A percentile compares a stretch with the other conserved stretches of the same genome.
Evolutionary conservation across 2,797 vertebrate species (phyloP).

Genomic region (Anguilla megastoma): DNA sequence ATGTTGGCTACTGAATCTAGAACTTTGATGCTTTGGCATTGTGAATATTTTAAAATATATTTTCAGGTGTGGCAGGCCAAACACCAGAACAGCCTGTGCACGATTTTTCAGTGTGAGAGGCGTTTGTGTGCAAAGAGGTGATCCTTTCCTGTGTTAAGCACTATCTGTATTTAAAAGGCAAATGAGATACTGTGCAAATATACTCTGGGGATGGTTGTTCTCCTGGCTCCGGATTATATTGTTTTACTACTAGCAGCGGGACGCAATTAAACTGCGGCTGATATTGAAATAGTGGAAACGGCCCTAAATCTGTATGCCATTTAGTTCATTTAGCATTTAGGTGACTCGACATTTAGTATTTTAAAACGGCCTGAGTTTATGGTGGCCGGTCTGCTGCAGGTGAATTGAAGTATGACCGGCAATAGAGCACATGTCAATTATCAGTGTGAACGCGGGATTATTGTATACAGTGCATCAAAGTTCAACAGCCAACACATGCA

Average conservation of each 20-base stretch:
- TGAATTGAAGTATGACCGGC: not conserved
- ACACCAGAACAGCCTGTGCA: not conserved
- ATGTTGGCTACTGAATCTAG: not conserved
- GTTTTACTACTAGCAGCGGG: not conserved
- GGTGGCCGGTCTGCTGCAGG: not conserved
- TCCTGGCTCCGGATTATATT: not conserved
- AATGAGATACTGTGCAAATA: not conserved
- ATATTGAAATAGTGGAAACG: not conserved
- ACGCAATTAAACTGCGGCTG: not conserved
- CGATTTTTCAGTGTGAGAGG: not conserved
- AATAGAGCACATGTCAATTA: not conserved
- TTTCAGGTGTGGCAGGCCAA: not conserved
- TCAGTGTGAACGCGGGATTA: not conserved
- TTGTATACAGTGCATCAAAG: not conserved
- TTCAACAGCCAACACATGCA: not conserved
- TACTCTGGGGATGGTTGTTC: not conserved
- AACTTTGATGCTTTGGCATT: not conserved
- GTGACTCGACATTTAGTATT: not conserved
- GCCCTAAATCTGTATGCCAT: not conserved
- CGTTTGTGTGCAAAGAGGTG: not conserved
- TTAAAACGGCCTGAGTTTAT: not conserved
- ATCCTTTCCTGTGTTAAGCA: not conserved
- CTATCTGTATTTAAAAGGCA: not conserved
- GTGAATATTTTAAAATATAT: not conserved
- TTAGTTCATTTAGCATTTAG: not conserved